Percentiles rank a stretch among this genome's conserved stretches.
Evolutionary conservation across 2,113 vertebrate species (phyloP).

Genomic region (Clinocottus analis): DNA sequence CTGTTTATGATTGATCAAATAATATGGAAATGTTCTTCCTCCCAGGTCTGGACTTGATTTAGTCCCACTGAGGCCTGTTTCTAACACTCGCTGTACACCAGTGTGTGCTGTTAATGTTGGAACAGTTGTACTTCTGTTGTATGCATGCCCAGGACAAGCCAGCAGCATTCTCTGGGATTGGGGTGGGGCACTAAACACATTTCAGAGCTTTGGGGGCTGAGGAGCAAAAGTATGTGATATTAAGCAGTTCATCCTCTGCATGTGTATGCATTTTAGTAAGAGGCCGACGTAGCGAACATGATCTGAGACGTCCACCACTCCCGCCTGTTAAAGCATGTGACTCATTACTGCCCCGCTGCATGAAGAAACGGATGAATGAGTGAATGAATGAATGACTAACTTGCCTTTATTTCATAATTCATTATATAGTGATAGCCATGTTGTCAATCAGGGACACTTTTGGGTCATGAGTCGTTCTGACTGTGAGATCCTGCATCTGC

Average conservation of each 20-base stretch:
- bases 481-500: neutral
- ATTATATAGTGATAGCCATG: neutral
- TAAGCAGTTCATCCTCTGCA: slow-evolving; percentile 44
- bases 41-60: slow-evolving; percentile 35
- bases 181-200: neutral
- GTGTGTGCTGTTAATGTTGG: slow-evolving; percentile 49
- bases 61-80: slow-evolving; percentile 18
- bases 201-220: neutral
- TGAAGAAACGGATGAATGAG: slow-evolving; percentile 43
- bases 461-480: neutral
- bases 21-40: neutral
- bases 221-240: slow-evolving; percentile 11
- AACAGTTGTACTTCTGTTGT: slow-evolving; percentile 66
- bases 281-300: slow-evolving; percentile 16
- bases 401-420: neutral
- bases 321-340: slow-evolving; percentile 36
- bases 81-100: slow-evolving; percentile 31
- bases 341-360: slow-evolving; percentile 49
- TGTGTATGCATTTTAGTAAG: slow-evolving; percentile 38
- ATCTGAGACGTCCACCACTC: slow-evolving; percentile 13
- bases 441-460: neutral
- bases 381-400: neutral
- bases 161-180: slow-evolving; percentile 73
- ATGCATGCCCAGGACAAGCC: slow-evolving; percentile 87
- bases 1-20: slow-evolving; percentile 15